Base-by-base conservation (phyloP, 2,888 invertebrate genomes). In the Thyatira batis region DNA sequence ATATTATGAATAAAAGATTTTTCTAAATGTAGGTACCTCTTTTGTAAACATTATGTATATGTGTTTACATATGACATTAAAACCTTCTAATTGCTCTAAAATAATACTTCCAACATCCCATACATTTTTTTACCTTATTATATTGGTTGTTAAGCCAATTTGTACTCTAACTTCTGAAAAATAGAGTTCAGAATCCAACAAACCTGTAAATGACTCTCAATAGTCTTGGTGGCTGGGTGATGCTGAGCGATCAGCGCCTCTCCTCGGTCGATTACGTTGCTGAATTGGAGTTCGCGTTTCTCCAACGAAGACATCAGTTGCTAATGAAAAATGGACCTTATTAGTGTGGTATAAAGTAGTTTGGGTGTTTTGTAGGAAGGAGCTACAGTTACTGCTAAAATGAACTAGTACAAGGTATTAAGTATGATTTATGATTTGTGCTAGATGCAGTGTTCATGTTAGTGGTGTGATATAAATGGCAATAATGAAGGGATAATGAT, bases 281-380 rank as follows among this genome's bases (percentile, higher is more conserved):
- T 98, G 92, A 99, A 98, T 85, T 98, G 98, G 55, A 97, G 95
- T 88, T 99, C 99, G 50, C 98, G 95, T 81, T 97, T 97, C 88
- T 99, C 99, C 80, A 99, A 92, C 65, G 99, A 99, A 67, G 97
- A 97, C 96, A 99, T 98, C 79, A 99, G 93, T 85, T 96, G 96
- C 98, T 98, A 39, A 77, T 78, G 69, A 69, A 69, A 76, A 73
- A 63, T 52, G 1, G 0, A 39, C 39, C n/a, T 17, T 39, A 17
- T 39, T 39, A 39, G 17, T 39, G 5, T 1, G 13, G 0, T 17
- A 39, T 39, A 17, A 39, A 39, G 39, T 39, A 39, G 39, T 1
- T 17, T 39, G 6, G 17, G 1, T 39, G 17, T 17, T 17, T 10
- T 11, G n/a, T 3, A 11, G n/a, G 13, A 17, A 39, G 3, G 39